Percentiles rank a stretch among this genome's conserved stretches.
These are phyloP conservation scores for Lepus timidus DNA, from an alignment of 2,113 vertebrate species.

Conservation along the genomic window DNA sequence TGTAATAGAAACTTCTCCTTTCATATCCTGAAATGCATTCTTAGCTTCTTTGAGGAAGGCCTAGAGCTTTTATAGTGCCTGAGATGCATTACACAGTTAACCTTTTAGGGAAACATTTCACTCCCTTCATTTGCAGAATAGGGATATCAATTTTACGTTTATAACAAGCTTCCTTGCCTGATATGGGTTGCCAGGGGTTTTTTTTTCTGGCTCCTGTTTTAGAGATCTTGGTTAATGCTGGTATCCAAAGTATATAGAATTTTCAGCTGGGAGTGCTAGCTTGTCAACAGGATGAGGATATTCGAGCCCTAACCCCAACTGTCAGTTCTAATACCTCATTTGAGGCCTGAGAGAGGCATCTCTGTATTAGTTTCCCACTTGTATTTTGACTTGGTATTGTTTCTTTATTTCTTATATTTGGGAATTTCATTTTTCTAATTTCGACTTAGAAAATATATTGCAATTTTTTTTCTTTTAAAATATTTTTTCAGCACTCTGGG, in stretches of 20 bases:
- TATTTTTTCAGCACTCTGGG: not conserved
- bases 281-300: not conserved
- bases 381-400: not conserved
- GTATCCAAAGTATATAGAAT: not conserved
- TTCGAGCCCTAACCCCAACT: too few species aligned
- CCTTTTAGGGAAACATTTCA: not conserved
- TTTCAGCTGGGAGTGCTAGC: not conserved
- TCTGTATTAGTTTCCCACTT: not conserved
- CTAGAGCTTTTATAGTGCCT: not conserved
- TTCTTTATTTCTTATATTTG: not conserved
- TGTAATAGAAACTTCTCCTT: not conserved
- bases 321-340: not conserved
- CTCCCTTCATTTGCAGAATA: not conserved
- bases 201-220: not conserved
- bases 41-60: not conserved
- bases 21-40: not conserved
- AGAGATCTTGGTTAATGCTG: not conserved
- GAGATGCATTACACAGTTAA: not conserved
- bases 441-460: not conserved
- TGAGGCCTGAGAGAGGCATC: not conserved
- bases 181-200: not conserved
- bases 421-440: not conserved
- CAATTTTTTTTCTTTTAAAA: not conserved
- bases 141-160: not conserved
- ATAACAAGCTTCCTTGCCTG: not conserved